phyloP scores from a whole-genome alignment of 1,140 invertebrate species.

The Euura lappo region DNA sequence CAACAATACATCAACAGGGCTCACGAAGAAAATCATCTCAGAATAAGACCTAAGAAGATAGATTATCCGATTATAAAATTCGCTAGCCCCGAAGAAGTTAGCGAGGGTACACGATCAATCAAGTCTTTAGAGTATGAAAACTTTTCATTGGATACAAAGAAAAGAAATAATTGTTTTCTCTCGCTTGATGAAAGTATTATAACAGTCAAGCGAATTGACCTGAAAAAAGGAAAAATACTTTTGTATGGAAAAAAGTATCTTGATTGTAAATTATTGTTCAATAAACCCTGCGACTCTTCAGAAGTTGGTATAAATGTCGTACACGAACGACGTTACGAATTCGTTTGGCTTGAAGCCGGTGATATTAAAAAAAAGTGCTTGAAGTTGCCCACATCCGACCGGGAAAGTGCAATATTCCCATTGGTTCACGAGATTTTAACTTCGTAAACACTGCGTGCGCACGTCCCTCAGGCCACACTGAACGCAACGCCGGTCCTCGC shows the following conservation, averaged over 20 bases:
- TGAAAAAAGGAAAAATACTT: background rate
- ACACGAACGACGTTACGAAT: background rate
- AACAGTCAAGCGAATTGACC: background rate
- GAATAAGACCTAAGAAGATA: background rate
- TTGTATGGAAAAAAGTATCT: background rate
- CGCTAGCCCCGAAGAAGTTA: background rate
- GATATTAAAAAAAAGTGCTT: background rate
- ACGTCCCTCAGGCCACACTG: background rate
- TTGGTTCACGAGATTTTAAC: conserved; percentile 1
- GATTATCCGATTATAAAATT: background rate
- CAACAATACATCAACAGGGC: background rate
- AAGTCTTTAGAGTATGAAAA: background rate
- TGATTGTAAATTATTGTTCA: background rate
- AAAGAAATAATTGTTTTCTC: background rate
- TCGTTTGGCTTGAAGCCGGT: background rate
- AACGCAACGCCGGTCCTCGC: background rate
- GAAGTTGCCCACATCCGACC: background rate
- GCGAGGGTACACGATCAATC: background rate
- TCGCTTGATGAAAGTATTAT: background rate
- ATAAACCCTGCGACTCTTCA: background rate
- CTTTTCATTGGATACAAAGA: background rate
- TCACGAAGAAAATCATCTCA: background rate
- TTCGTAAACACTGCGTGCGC: background rate
- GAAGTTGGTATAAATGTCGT: no score
- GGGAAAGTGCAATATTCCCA: conserved; percentile 2